A percentile compares a stretch with the other conserved stretches of the same genome.
Evolutionary conservation across 1,140 invertebrate genomes (phyloP).

Genomic region (Euura saliciscinereae): DNA sequence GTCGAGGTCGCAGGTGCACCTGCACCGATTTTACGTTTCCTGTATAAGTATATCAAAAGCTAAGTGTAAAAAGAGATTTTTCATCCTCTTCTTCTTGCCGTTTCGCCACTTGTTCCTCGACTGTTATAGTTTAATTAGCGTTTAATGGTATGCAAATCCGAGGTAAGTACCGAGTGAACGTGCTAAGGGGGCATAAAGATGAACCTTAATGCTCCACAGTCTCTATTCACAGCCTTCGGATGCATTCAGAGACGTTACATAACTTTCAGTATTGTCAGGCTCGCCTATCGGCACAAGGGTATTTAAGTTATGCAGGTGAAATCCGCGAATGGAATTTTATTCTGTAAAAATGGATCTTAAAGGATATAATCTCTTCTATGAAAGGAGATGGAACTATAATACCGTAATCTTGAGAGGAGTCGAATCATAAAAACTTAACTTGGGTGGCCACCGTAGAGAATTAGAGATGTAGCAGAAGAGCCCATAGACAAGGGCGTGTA

Average conservation of each 20-base stretch:
- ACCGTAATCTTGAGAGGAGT: not conserved
- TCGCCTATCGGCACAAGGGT: not conserved
- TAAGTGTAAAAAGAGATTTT: not conserved
- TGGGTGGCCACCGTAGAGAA: not conserved
- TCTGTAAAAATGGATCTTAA: too few relatives aligned
- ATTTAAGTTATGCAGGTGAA: not conserved
- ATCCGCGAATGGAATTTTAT: not conserved
- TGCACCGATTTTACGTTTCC: not conserved
- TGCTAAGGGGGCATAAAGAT: not conserved
- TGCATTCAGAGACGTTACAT: not conserved
- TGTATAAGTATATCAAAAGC: not conserved
- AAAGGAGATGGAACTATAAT: too few relatives aligned
- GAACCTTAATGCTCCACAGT: not conserved
- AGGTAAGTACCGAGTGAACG: not conserved
- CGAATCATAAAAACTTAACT: not conserved
- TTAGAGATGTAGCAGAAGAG: not conserved
- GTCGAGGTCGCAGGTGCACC: not conserved
- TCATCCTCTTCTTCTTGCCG: not conserved
- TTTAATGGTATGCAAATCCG: not conserved
- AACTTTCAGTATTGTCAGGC: not conserved
- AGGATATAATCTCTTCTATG: too few relatives aligned
- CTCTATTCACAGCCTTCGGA: not conserved
- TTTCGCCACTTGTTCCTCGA: not conserved
- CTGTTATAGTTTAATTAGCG: constrained; percentile 4
- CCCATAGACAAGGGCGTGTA: not conserved